phyloP scores from a whole-genome alignment of 37 sponge, comb jelly and placozoan species.

The Haliclona indistincta region DNA sequence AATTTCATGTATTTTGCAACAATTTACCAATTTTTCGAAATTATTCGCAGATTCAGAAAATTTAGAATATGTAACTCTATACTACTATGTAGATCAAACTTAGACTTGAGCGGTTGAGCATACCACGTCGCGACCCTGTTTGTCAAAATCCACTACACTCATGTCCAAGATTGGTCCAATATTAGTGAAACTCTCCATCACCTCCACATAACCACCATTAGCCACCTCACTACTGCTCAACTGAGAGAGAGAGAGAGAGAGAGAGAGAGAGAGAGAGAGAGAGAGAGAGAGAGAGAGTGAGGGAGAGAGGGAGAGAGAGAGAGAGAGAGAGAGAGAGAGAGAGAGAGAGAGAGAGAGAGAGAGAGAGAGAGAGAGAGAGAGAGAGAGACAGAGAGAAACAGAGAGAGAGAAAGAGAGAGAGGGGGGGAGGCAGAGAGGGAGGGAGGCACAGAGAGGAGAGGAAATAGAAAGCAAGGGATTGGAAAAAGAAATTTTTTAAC shows the following conservation, averaged over 20 bases:
- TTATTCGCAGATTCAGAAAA: too few species aligned
- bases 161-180: slow-evolving; percentile 92
- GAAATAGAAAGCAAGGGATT: not conserved
- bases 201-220: slow-evolving; percentile 66
- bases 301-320: not conserved
- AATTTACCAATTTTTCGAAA: too few species aligned
- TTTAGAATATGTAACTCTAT: too few species aligned
- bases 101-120: too few species aligned
- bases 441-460: not conserved
- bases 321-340: not conserved
- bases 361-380: slow-evolving; percentile 7
- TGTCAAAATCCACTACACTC: slow-evolving; percentile 87
- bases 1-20: too few species aligned
- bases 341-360: slow-evolving; percentile 1
- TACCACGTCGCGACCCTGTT: slow-evolving; percentile 85
- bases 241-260: slow-evolving; percentile 2
- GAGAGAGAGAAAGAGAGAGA: slow-evolving; percentile 6
- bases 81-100: too few species aligned
- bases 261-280: slow-evolving; percentile 3
- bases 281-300: not conserved
- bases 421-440: too few species aligned
- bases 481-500: too few species aligned
- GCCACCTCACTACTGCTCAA: slow-evolving; percentile 4
- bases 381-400: slow-evolving; percentile 15
- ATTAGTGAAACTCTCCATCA: slow-evolving; percentile 78